Evolutionary conservation across 2,888 invertebrate species (phyloP).

Genomic region (Heteromyza rotundicornis): DNA sequence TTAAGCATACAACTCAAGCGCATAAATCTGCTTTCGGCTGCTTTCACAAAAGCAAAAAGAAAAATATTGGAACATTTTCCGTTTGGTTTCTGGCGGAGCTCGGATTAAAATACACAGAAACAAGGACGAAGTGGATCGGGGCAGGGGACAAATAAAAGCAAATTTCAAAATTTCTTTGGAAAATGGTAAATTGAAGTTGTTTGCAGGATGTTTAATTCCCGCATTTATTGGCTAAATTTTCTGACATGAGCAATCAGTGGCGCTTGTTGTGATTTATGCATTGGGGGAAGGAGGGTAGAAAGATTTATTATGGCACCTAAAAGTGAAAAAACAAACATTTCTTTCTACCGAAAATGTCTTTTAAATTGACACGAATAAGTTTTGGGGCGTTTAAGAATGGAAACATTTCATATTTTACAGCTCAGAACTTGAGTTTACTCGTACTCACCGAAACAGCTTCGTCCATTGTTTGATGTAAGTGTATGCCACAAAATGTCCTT

Average conservation of each 20-base stretch:
- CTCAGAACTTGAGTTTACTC: background rate
- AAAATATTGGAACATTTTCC: too few relatives aligned
- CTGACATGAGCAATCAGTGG: background rate
- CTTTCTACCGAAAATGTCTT: too few relatives aligned
- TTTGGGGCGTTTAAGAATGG: too few relatives aligned
- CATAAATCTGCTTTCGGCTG: background rate
- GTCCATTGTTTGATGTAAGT: too few relatives aligned
- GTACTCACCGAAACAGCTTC: too few relatives aligned
- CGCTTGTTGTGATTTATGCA: slow-evolving; percentile 1
- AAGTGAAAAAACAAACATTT: too few relatives aligned
- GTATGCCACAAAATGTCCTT: too few relatives aligned
- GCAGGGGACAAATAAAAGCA: too few relatives aligned
- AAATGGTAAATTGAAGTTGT: slow-evolving; percentile 3
- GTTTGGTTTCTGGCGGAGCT: background rate
- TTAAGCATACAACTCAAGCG: slow-evolving; percentile 1
- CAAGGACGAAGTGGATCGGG: background rate
- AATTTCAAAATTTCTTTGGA: background rate
- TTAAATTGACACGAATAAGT: too few relatives aligned
- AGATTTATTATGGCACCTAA: too few relatives aligned
- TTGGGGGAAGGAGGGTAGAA: too few relatives aligned
- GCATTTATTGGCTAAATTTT: slow-evolving; percentile 7
- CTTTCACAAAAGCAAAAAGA: background rate
- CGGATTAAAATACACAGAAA: background rate
- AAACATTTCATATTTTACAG: too few relatives aligned
- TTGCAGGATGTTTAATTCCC: slow-evolving; percentile 6